A percentile compares a stretch with the other conserved stretches of the same genome.
These are phyloP conservation scores for Thera obeliscata DNA, from an alignment of 2,888 invertebrate genomes.

Conservation along the genomic window DNA sequence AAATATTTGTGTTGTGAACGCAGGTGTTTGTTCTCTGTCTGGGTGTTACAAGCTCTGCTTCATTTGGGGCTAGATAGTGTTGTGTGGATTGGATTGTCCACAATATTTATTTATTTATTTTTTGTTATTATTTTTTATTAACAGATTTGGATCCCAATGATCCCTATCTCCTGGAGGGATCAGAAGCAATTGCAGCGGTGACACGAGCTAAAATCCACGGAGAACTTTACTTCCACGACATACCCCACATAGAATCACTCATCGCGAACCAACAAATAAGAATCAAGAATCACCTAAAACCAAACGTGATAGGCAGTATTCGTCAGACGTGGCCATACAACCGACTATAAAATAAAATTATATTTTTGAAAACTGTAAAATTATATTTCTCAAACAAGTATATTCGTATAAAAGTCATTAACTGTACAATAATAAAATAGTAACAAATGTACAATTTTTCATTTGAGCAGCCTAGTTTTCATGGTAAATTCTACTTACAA, in stretches of 20 bases:
- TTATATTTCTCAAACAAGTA: constrained; percentile 50
- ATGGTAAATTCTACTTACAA: not conserved
- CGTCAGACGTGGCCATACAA: constrained; percentile 85
- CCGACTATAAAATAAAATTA: constrained; percentile 66
- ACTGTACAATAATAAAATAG: constrained; percentile 45
- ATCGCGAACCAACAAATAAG: constrained; percentile 86
- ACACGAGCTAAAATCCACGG: constrained; percentile 81
- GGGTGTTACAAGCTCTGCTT: too few species aligned
- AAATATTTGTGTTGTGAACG: too few species aligned
- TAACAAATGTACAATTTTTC: constrained; percentile 11
- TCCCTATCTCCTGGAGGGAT: constrained; percentile 85
- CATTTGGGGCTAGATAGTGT: too few species aligned
- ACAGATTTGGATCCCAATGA: constrained; percentile 67
- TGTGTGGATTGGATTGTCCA: too few species aligned
- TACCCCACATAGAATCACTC: constrained; percentile 86
- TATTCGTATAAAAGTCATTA: constrained; percentile 51
- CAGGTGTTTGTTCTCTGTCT: too few species aligned
- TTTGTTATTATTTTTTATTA: constrained; percentile 30
- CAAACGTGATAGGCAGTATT: constrained; percentile 86
- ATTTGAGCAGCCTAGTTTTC: constrained; percentile 2
- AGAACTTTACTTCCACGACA: constrained; percentile 86
- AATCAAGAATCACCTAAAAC: constrained; percentile 83
- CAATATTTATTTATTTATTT: too few species aligned
- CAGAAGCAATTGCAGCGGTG: constrained; percentile 83
- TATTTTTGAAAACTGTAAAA: constrained; percentile 42